phyloP scores from a whole-genome alignment of 2,113 vertebrate genomes.

The Thalassoma bifasciatum region DNA sequence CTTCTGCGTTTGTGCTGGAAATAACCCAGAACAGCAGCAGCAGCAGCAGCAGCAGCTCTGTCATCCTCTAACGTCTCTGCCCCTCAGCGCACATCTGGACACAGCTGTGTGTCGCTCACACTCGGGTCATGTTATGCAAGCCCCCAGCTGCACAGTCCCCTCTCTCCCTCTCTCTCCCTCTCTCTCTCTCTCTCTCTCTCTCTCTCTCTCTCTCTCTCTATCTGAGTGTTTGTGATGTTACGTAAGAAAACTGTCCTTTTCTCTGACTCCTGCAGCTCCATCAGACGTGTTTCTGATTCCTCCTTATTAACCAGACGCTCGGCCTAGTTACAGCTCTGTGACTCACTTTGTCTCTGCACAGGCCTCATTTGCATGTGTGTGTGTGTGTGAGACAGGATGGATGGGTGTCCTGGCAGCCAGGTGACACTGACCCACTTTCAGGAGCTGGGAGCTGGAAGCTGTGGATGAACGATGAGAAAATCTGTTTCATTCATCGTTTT shows the following conservation, averaged over 20 bases:
- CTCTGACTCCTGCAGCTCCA: background rate
- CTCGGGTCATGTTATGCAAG: constrained; percentile 22
- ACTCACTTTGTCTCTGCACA: background rate
- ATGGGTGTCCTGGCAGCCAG: constrained; percentile 27
- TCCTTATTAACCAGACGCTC: background rate
- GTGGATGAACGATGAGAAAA: background rate
- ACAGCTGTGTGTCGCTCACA: constrained; percentile 18
- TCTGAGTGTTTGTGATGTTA: background rate
- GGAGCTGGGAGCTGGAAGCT: too few relatives aligned
- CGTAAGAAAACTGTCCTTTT: background rate
- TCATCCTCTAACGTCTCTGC: constrained; percentile 11
- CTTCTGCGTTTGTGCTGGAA: constrained; percentile 36
- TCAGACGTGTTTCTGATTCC: background rate
- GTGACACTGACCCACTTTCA: constrained; percentile 50
- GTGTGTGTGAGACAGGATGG: constrained; percentile 4
- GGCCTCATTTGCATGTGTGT: constrained; percentile 32
- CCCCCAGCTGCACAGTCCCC: background rate
- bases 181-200: too few relatives aligned
- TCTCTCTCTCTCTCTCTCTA: too few relatives aligned
- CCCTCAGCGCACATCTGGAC: constrained; percentile 42
- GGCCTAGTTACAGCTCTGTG: background rate
- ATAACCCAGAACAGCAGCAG: constrained; percentile 39
- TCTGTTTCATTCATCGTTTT: too few relatives aligned
- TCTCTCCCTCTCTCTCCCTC: too few relatives aligned
- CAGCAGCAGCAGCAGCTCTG: background rate